Evolutionary conservation across 2,888 invertebrate species (phyloP).

Genomic region (Mechanitis messenoides): DNA sequence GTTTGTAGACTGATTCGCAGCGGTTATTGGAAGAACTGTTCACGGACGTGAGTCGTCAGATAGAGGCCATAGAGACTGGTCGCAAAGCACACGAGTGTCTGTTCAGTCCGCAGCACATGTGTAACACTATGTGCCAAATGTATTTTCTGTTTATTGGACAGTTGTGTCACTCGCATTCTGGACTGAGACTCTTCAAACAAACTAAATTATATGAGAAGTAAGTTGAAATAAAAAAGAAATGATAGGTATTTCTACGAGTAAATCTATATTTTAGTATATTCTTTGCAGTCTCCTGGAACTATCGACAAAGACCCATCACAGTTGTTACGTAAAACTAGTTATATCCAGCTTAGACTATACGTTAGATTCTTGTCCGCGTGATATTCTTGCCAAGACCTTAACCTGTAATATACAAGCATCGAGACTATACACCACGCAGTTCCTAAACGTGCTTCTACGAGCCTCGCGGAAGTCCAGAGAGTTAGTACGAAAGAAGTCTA

Average conservation of each 20-base stretch:
- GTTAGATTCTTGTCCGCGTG: constrained; percentile 82
- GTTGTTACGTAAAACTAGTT: constrained; percentile 95
- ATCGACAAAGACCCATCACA: constrained; percentile 88
- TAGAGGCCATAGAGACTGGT: constrained; percentile 82
- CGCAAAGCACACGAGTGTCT: constrained; percentile 90
- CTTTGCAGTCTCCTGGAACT: constrained; percentile 83
- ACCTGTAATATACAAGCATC: constrained; percentile 76
- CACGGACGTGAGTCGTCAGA: constrained; percentile 85
- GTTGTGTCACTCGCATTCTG: constrained; percentile 83
- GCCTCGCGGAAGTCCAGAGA: constrained; percentile 76
- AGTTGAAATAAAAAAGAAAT: constrained; percentile 32
- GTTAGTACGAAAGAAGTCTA: constrained; percentile 60
- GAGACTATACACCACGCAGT: constrained; percentile 91
- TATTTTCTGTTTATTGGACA: constrained; percentile 96
- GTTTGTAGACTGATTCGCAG: constrained; percentile 78
- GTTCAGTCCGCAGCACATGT: constrained; percentile 91
- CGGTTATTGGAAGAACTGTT: constrained; percentile 87
- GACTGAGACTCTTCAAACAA: constrained; percentile 83
- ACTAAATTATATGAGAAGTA: constrained; percentile 86
- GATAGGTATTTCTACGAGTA: too few species aligned
- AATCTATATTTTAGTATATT: neutral
- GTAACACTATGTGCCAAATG: constrained; percentile 93
- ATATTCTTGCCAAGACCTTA: constrained; percentile 78
- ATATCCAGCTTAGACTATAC: constrained; percentile 94
- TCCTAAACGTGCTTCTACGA: constrained; percentile 90